phyloP scores from a whole-genome alignment of 1,140 invertebrate genomes.

The Philaenus spumarius region DNA sequence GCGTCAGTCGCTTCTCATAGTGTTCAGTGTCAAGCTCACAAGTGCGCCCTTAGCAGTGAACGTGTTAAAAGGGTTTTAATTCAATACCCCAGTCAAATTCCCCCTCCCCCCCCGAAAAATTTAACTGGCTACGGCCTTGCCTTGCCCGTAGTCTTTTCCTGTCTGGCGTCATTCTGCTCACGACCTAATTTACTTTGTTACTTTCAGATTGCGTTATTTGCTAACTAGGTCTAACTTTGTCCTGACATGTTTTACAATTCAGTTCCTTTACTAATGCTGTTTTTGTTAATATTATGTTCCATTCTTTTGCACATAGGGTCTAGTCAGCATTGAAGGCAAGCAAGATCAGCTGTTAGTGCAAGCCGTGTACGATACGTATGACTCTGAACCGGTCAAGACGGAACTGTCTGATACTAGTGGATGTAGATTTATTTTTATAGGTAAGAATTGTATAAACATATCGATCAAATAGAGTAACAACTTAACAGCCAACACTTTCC shows the following conservation, averaged over 20 bases:
- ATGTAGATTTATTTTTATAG: slow-evolving; percentile 27
- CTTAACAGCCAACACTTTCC: no score
- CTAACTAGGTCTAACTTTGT: no score
- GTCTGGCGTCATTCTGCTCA: background rate
- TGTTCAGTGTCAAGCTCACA: no score
- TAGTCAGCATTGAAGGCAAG: slow-evolving; percentile 20
- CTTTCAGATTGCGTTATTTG: background rate
- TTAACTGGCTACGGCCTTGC: background rate
- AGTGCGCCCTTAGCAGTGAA: no score
- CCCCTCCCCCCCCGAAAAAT: background rate
- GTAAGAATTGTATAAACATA: slow-evolving; percentile 17
- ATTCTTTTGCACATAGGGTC: no score
- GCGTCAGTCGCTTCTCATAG: no score
- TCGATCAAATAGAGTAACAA: no score
- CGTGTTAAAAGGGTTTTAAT: no score
- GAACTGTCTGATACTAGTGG: slow-evolving; percentile 1
- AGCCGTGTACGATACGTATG: slow-evolving; percentile 28
- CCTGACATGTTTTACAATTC: no score
- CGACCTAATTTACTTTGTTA: background rate
- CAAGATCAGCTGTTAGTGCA: slow-evolving; percentile 17
- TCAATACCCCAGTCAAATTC: no score
- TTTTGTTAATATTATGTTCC: no score
- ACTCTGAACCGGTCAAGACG: slow-evolving; percentile 16
- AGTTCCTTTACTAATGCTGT: no score
- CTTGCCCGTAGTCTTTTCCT: background rate